Conservation (phyloP, 2,113 vertebrate genomes). For the Todiramphus chloris region DNA sequence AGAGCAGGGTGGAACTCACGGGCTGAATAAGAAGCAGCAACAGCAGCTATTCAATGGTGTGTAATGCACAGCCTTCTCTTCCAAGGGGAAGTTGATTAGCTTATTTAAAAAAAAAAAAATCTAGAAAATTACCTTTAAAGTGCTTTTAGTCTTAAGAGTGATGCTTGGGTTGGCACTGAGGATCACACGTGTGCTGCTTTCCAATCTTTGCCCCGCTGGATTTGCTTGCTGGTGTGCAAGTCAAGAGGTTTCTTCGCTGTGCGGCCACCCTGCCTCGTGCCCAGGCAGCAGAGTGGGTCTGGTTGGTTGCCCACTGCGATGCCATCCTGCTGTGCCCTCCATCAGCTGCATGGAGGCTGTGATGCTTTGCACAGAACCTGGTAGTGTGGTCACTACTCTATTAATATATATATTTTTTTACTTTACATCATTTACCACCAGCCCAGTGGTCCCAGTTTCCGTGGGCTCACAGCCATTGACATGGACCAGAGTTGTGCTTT, state of each 20-base stretch:
- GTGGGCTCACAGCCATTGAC: fast-evolving
- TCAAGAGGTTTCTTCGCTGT: fast-evolving
- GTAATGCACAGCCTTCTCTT: neutral
- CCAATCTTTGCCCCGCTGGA: neutral
- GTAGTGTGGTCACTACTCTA: neutral
- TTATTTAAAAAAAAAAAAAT: neutral
- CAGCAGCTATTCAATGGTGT: neutral
- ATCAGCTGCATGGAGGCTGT: fast-evolving
- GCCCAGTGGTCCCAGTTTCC: neutral
- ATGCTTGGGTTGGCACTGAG: neutral
- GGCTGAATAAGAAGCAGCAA: neutral
- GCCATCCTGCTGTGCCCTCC: neutral
- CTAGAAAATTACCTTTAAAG: neutral
- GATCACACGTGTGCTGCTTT: neutral
- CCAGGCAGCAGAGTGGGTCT: fast-evolving
- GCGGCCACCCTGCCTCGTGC: fast-evolving
- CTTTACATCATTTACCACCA: neutral
- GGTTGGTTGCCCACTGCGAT: neutral
- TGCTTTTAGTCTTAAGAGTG: neutral
- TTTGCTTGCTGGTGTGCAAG: neutral
- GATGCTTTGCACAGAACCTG: neutral
- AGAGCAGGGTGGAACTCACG: neutral
- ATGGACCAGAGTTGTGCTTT: neutral
- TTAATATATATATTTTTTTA: too few species aligned
- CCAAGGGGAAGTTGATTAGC: neutral